Base-by-base conservation (phyloP, 2,797 vertebrate species). In the Sphenopsis melanotis region DNA sequence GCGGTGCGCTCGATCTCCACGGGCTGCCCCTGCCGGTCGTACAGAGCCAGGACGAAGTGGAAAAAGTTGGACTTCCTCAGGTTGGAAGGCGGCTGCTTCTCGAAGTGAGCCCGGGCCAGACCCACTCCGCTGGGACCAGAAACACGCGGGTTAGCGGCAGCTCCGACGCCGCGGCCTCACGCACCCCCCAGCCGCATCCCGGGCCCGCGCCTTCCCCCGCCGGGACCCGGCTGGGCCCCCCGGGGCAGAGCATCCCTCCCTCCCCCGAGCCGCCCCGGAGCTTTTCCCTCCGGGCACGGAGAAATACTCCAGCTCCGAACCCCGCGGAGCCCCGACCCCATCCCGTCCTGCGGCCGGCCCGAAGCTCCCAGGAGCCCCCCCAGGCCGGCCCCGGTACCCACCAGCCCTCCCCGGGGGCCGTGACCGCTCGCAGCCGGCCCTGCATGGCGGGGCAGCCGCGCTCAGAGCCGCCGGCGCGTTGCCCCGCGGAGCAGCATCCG, bases 1-100 rank as follows among this genome's bases (percentile, higher is more conserved):
- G 98, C 99, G 63, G 99, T 99, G 97, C 99, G 98, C 98, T 99
- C 99, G 92, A 99, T 99, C 98, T 99, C 99, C 98, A 99, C 99
- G 57, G 99, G 99, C 97, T 99, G 99, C 93, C 99, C 99, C 98
- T 99, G 99, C 70, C 99, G 98, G 98, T 99, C 99, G 96, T 99
- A 99, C 77, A 99, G 98, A 81, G 99, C 99, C 98, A 99, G 97
- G 91, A 99, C 99, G 98, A 99, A 99, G 98, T 99, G 99, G 98
- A 99, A 99, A 98, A 99, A 99, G 99, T 99, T 99, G 98, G 99
- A 99, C 97, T 99, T 99, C 90, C 99, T 98, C 96, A 99, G 98
- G 98, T 99, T 99, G 97, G 99, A 99, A 82, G 99, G 99, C 93
- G 99, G 99, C 98, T 99, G 99, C 98, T 99, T 99, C 98, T 99